Evolutionary conservation across 2,888 invertebrate genomes (phyloP).

Genomic region (Lordiphosa andalusiaca): DNA sequence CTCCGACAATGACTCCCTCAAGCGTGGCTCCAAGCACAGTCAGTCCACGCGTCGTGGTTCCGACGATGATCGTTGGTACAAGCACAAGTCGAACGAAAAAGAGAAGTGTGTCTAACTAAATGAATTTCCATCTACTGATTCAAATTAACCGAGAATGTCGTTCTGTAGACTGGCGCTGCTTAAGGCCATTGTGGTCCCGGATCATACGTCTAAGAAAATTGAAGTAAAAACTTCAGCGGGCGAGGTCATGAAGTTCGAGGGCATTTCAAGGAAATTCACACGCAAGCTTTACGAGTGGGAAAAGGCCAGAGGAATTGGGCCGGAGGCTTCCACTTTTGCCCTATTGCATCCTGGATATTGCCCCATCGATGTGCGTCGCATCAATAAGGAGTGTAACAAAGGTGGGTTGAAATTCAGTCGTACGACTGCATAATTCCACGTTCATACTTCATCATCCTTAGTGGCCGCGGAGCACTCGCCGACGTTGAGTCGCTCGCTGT

Average conservation of each 20-base stretch:
- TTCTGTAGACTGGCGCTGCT: conserved; percentile 75
- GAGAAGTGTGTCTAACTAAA: conserved; percentile 82
- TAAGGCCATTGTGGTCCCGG: conserved; percentile 82
- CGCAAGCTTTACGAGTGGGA: conserved; percentile 95
- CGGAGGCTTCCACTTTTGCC: conserved; percentile 92
- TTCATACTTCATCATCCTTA: conserved; percentile 2
- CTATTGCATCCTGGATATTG: conserved; percentile 84
- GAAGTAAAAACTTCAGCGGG: conserved; percentile 91
- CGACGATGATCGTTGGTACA: conserved; percentile 82
- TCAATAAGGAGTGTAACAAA: conserved; percentile 74
- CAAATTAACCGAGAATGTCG: neutral
- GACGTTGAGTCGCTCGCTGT: conserved; percentile 86
- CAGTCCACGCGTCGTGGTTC: conserved; percentile 63
- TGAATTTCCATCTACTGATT: neutral
- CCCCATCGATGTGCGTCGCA: conserved; percentile 79
- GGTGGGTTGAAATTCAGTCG: conserved; percentile 45
- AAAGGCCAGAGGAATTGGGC: conserved; percentile 91
- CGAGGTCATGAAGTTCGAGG: conserved; percentile 89
- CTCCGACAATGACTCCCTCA: conserved; percentile 77
- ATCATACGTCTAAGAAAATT: conserved; percentile 85
- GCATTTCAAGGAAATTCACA: conserved; percentile 93
- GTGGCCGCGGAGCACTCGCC: conserved; percentile 78
- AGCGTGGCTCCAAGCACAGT: conserved; percentile 65
- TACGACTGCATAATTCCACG: too few relatives aligned
- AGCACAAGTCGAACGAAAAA: conserved; percentile 84